These are phyloP conservation scores for Hyperoodon ampullatus DNA, from an alignment of 2,113 vertebrate genomes.

Conservation along the genomic window DNA sequence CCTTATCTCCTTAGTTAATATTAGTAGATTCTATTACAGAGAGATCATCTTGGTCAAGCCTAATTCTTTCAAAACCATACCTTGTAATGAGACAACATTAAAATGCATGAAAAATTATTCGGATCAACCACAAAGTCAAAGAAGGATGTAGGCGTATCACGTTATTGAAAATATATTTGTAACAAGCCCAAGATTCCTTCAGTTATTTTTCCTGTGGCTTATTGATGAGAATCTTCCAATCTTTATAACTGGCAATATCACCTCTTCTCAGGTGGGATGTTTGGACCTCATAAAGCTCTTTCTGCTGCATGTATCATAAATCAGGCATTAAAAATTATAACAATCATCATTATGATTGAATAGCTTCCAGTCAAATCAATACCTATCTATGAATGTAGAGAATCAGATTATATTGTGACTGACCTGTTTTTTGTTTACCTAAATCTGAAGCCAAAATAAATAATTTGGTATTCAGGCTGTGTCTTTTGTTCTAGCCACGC, in stretches of 20 bases:
- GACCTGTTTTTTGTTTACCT: not conserved
- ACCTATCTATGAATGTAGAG: not conserved
- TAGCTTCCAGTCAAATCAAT: not conserved
- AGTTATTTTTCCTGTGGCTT: not conserved
- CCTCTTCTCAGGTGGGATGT: not conserved
- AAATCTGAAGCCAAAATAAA: not conserved
- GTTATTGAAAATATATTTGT: not conserved
- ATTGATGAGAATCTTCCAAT: not conserved
- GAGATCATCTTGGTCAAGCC: slow-evolving; percentile 62
- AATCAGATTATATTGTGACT: not conserved
- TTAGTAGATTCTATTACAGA: slow-evolving; percentile 71
- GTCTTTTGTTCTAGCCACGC: not conserved
- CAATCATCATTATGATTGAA: not conserved
- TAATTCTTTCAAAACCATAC: slow-evolving; percentile 39
- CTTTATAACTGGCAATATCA: not conserved
- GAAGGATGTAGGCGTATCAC: not conserved
- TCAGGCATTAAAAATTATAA: not conserved
- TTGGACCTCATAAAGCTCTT: not conserved
- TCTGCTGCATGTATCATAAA: not conserved
- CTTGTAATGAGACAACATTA: slow-evolving; percentile 52
- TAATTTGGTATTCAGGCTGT: not conserved
- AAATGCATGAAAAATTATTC: slow-evolving; percentile 10
- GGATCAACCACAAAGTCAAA: slow-evolving; percentile 46
- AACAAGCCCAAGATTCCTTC: not conserved
- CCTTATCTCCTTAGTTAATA: slow-evolving; percentile 70